These are phyloP conservation scores for Lepus townsendii DNA, from an alignment of 2,797 vertebrate genomes.

Conservation along the genomic window DNA sequence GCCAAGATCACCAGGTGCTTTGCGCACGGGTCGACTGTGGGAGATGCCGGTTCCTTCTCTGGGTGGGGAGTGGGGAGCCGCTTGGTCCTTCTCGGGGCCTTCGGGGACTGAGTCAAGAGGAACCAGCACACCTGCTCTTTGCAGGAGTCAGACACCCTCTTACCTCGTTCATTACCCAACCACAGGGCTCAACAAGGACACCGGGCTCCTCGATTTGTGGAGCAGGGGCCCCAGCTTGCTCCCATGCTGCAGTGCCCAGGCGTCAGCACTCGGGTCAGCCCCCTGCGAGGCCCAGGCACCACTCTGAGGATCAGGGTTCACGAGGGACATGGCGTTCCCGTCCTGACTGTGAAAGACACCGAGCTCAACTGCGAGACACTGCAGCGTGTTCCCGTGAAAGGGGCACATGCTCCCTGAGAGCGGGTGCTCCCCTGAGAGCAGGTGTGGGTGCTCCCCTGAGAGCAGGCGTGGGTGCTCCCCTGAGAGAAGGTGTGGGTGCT, in stretches of 20 bases:
- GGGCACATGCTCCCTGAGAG: no score
- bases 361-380: no score
- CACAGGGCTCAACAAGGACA: fast-evolving
- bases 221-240: fast-evolving
- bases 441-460: no score
- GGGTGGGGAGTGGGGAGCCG: no score
- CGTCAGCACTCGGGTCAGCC: background rate
- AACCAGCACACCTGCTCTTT: fast-evolving
- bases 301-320: fast-evolving
- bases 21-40: no score
- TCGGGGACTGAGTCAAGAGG: background rate
- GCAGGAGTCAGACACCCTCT: fast-evolving
- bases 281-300: background rate
- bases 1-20: background rate
- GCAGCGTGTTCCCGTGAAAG: no score
- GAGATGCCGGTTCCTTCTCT: no score
- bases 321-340: fast-evolving
- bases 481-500: no score
- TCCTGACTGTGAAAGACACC: no score
- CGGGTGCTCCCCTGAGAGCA: no score
- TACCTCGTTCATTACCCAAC: background rate
- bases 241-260: fast-evolving
- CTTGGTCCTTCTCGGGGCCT: no score
- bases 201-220: fast-evolving
- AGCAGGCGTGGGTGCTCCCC: no score